Evolutionary conservation across 2,113 vertebrate species (phyloP), one percentile per base, ranked within the genome.

Genomic region (Cygnus buccinator): DNA sequence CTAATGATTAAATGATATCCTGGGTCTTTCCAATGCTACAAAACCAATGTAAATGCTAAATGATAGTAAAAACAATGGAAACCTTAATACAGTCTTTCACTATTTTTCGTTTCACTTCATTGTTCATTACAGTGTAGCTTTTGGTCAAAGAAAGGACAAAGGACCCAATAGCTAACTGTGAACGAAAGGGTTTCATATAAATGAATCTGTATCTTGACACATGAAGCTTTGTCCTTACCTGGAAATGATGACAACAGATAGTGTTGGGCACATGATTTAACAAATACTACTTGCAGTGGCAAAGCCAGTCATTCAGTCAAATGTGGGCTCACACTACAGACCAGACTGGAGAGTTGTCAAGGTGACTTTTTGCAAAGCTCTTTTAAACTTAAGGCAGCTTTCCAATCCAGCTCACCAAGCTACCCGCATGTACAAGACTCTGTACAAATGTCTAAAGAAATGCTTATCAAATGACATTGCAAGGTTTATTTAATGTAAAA

Each of bases 261-360:
- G 2, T 5, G 13, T n/a, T 78, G n/a, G 20, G 2, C 0, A 0
- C 2, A 37, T 50, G 14, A 63, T 85, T 50, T 50, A 41, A 75
- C 57, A n/a, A 68, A 62, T 39, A 23, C 2, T 29, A 10, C 8
- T 65, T 70, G 57, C 44, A 39, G 33, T 43, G 11, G 11, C 35
- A 84, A 89, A 89, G 8, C 22, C 8, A 28, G 13, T 17, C 7
- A 33, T 73, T 43, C 17, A 18, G 16, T 9, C 12, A 89, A 66
- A 84, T 50, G 9, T 37, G 50, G 5, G 12, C 6, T 48, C 12
- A 62, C 18, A 14, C 10, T 54, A 23, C 23, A 81, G 19, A 44
- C 15, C 16, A 63, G 29, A 62, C 25, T 50, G 25, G 25, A 62
- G 11, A 76, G 29, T 25, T 67, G 12, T 43, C n/a, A 61, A 39